These are phyloP conservation scores for Lethrus apterus DNA, from an alignment of 1,140 invertebrate genomes.

Conservation along the genomic window DNA sequence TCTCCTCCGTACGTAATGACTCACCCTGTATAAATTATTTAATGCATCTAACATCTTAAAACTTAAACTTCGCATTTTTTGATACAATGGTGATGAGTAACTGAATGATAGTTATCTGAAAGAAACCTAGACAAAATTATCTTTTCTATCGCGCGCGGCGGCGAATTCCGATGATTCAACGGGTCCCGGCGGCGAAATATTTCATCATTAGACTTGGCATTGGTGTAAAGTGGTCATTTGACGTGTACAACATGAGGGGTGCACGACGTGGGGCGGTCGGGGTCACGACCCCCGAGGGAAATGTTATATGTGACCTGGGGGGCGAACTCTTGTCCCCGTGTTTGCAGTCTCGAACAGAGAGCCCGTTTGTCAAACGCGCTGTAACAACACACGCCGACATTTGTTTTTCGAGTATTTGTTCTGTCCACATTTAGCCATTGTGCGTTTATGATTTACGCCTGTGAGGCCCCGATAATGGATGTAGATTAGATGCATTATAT, in stretches of 20 bases:
- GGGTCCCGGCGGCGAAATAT: conserved; percentile 36
- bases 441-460: conserved; percentile 14
- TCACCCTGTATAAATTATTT: too few species aligned
- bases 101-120: too few species aligned
- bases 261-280: conserved; percentile 6
- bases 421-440: conserved; percentile 15
- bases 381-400: conserved; percentile 15
- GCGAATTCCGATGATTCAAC: conserved; percentile 35
- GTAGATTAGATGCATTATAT: conserved; percentile 21
- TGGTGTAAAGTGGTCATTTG: conserved; percentile 45
- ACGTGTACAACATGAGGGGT: conserved; percentile 35
- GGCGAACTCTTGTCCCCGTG: conserved; percentile 13
- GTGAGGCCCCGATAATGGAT: conserved; percentile 18
- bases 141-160: too few species aligned
- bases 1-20: too few species aligned
- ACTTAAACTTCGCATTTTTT: too few species aligned
- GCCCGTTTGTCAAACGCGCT: conserved; percentile 26
- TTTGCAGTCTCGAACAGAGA: conserved; percentile 14
- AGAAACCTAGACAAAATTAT: too few species aligned
- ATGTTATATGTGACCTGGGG: conserved; percentile 24
- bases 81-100: too few species aligned
- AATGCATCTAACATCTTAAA: too few species aligned
- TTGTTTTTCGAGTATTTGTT: conserved; percentile 31
- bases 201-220: conserved; percentile 42
- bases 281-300: conserved; percentile 22